Evolutionary conservation across 2,888 invertebrate species (phyloP).

Genomic region (Pammene fasciana): DNA sequence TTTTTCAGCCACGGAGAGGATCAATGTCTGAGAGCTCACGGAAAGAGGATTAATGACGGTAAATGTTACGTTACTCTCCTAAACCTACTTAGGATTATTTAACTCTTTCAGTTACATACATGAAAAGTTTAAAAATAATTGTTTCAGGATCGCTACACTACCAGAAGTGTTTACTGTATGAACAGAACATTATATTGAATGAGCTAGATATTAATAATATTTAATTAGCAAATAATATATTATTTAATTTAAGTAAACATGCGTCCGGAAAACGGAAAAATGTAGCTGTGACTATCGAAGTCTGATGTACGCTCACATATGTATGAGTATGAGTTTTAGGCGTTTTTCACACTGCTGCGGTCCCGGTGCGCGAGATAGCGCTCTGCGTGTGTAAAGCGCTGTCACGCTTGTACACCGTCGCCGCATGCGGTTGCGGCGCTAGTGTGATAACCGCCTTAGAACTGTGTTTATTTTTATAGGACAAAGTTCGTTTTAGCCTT

Average conservation of each 20-base stretch:
- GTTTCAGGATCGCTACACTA: conserved; percentile 12
- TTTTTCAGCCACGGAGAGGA: conserved; percentile 36
- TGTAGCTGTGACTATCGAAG: conserved; percentile 21
- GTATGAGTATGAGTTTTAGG: background rate
- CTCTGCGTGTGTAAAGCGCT: too few species aligned
- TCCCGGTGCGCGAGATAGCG: too few species aligned
- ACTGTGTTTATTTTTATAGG: conserved; percentile 4
- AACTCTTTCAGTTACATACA: too few species aligned
- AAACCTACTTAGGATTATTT: too few species aligned
- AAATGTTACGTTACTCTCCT: background rate
- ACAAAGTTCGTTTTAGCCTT: background rate
- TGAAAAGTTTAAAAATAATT: background rate
- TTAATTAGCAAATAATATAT: conserved; percentile 13
- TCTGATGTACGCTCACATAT: conserved; percentile 16
- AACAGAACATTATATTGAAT: conserved; percentile 18
- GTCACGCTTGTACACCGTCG: too few species aligned
- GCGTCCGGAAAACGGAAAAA: conserved; percentile 1
- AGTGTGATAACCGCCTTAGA: too few species aligned
- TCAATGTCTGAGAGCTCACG: conserved; percentile 22
- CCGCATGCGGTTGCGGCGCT: too few species aligned
- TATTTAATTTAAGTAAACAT: conserved; percentile 1
- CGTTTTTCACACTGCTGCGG: background rate
- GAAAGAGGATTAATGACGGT: conserved; percentile 35
- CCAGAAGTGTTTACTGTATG: conserved; percentile 15
- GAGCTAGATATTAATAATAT: conserved; percentile 1